Base-by-base conservation (phyloP, 2,113 vertebrate species). In the Entosphenus tridentatus region DNA sequence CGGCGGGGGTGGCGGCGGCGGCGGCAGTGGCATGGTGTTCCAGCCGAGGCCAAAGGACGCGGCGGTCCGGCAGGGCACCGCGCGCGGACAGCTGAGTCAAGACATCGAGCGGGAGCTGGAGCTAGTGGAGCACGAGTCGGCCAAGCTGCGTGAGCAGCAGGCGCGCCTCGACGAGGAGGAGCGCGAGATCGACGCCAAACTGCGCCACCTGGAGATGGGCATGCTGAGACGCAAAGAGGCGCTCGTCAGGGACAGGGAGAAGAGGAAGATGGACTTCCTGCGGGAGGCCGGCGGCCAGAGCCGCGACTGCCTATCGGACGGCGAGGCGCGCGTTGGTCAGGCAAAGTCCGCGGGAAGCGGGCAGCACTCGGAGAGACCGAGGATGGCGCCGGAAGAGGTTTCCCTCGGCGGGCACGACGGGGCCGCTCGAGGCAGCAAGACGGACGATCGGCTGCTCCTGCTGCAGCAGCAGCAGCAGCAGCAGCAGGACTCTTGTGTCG, bases 41-140 rank as follows among this genome's bases (percentile, higher is more conserved):
- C 39, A 39, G 39, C 39, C 39, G 39, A 39, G 39, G 39, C 39
- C 39, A 39, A 39, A 39, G 39, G 39, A 39, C 39, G 39, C 39
- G 5, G 39, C 4, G 6, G 39, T 39, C 39, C 39, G 39, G 39
- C 39, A 39, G 39, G 39, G 39, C 39, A 39, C 39, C 39, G 39
- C 39, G 1, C 39, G 39, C 39, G 39, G 39, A 39, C 39, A 39
- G 39, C 39, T 39, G 39, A 39, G 39, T 39, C 92, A 96, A 74
- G 93, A 98, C 74, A 98, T 98, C 76, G 93, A 98, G 77, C 86
- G 93, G 75, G 93, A 98, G 77, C 80, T 98, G 70, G 87, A 98
- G 77, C 81, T 96, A 68, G 92, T 96, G 0, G 93, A 97, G 75
- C 82, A 90, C 73, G 93, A 98, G 76, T 98, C 93, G 65, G 93